Evolutionary conservation across 2,888 invertebrate species (phyloP).

Genomic region (Caenorhabditis parvicauda): DNA sequence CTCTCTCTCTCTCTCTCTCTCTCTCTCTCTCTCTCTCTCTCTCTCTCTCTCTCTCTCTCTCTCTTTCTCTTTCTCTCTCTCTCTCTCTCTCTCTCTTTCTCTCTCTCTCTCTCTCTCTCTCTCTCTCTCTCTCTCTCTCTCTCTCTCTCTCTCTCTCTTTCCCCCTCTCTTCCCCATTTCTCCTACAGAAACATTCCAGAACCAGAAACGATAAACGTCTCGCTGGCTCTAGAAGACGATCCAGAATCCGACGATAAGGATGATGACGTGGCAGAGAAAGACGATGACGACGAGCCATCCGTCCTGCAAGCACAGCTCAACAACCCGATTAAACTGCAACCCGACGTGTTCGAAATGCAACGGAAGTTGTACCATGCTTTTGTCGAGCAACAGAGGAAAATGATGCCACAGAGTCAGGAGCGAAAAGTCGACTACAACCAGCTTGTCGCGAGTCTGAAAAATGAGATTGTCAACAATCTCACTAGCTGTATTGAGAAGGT

Average conservation of each 20-base stretch:
- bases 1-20: too few relatives aligned
- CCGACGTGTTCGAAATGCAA: conserved; percentile 72
- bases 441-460: conserved; percentile 85
- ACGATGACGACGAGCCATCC: conserved; percentile 6
- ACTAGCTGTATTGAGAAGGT: conserved; percentile 84
- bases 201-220: conserved; percentile 15
- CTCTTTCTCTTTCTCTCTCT: too few relatives aligned
- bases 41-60: too few relatives aligned
- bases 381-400: conserved; percentile 69
- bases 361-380: conserved; percentile 85
- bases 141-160: too few relatives aligned
- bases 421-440: conserved; percentile 69
- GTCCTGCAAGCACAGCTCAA: conserved; percentile 37
- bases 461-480: conserved; percentile 81
- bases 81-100: too few relatives aligned
- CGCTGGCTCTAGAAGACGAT: conserved; percentile 7
- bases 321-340: conserved; percentile 7
- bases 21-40: too few relatives aligned
- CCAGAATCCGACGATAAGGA: conserved; percentile 6
- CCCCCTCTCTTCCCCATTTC: too few relatives aligned
- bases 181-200: conserved; percentile 15
- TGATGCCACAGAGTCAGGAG: conserved; percentile 18
- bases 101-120: too few relatives aligned
- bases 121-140: too few relatives aligned
- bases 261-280: conserved; percentile 7